Percentiles rank a stretch among this genome's conserved stretches.
These are phyloP conservation scores for Tupaia chinensis DNA, from an alignment of 2,113 vertebrate genomes.

Conservation along the genomic window DNA sequence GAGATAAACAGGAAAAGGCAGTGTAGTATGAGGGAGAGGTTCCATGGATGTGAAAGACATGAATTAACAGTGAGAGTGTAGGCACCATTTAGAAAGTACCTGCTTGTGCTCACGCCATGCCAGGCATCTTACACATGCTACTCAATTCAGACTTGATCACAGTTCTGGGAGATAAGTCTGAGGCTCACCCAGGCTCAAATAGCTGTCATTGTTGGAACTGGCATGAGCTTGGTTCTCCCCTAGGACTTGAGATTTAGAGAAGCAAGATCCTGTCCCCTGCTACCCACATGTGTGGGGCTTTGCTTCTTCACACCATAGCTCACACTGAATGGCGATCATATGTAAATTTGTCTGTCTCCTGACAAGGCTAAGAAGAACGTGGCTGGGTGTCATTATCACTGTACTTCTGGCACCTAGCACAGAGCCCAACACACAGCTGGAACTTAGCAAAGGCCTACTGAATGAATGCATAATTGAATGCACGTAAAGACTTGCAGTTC, in stretches of 20 bases:
- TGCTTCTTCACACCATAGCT: not conserved
- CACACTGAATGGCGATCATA: too few relatives aligned
- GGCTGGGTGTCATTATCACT: not conserved
- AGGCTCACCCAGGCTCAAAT: not conserved
- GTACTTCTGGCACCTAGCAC: too few relatives aligned
- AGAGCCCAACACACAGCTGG: not conserved
- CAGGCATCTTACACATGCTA: not conserved
- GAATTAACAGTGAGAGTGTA: not conserved
- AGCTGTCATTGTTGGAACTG: not conserved
- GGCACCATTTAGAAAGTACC: not conserved
- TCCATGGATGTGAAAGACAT: not conserved
- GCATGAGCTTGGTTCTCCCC: not conserved
- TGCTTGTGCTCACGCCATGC: fast-evolving
- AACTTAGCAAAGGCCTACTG: not conserved
- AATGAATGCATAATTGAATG: not conserved
- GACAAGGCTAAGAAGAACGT: not conserved
- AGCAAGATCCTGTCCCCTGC: not conserved
- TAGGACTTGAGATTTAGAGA: not conserved
- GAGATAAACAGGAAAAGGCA: not conserved
- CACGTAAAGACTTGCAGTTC: not conserved
- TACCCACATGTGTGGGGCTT: not conserved
- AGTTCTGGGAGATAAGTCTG: not conserved
- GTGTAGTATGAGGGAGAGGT: not conserved
- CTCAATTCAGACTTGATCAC: not conserved
- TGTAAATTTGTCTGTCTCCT: not conserved